These are phyloP conservation scores for Hetaerina titia DNA, from an alignment of 2,888 invertebrate species.

Conservation along the genomic window DNA sequence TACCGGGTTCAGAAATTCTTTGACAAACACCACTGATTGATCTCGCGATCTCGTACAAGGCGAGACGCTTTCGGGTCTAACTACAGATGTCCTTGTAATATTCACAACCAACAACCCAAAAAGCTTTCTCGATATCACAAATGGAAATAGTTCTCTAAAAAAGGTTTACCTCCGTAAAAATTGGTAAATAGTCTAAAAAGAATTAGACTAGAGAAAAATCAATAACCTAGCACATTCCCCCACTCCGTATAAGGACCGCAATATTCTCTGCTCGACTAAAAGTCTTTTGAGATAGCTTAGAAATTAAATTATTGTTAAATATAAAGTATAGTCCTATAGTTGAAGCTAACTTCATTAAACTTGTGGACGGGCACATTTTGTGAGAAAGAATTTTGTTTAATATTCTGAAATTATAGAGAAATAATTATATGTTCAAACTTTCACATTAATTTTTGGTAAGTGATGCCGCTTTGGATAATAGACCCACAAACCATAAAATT, in stretches of 20 bases:
- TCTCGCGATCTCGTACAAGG: conserved; percentile 61
- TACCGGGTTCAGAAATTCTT: conserved; percentile 66
- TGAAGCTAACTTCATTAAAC: too few relatives aligned
- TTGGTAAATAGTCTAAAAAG: background rate
- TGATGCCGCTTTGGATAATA: too few relatives aligned
- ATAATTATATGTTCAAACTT: too few relatives aligned
- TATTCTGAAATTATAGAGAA: too few relatives aligned
- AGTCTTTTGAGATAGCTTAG: too few relatives aligned
- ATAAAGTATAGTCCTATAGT: too few relatives aligned
- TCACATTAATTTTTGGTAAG: too few relatives aligned
- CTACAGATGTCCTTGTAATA: conserved; percentile 62
- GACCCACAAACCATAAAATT: too few relatives aligned
- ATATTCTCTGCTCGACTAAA: background rate
- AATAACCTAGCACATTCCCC: too few relatives aligned
- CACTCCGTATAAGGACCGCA: background rate
- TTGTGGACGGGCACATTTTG: too few relatives aligned
- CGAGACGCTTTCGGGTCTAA: conserved; percentile 53
- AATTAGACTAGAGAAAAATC: background rate
- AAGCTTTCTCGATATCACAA: background rate
- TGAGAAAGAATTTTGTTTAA: too few relatives aligned
- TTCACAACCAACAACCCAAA: background rate
- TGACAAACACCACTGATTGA: conserved; percentile 67
- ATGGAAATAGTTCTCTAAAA: background rate
- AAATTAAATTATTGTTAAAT: too few relatives aligned
- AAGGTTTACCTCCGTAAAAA: background rate